Evolutionary conservation across 2,888 invertebrate species (phyloP).

Genomic region (Odontomyia ornata): DNA sequence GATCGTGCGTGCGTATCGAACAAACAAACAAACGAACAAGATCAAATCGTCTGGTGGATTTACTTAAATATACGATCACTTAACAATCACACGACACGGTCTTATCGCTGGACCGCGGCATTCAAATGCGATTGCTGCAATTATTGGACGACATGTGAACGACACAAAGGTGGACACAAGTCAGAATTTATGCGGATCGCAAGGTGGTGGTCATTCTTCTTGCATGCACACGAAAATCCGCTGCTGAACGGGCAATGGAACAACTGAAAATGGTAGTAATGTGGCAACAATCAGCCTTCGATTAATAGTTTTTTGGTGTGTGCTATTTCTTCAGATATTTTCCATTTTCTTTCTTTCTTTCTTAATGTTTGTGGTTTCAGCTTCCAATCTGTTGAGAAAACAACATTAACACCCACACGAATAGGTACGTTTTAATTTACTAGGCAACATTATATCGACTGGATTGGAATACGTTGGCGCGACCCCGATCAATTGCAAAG

Average conservation of each 20-base stretch:
- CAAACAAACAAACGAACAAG: background rate
- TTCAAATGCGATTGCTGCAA: background rate
- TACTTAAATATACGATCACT: background rate
- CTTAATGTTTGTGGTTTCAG: background rate
- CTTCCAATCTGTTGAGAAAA: slow-evolving; percentile 9
- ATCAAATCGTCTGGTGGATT: background rate
- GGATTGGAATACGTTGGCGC: slow-evolving; percentile 6
- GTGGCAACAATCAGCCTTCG: background rate
- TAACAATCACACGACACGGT: background rate
- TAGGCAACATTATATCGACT: background rate
- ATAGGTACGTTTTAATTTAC: slow-evolving; percentile 15
- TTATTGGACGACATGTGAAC: background rate
- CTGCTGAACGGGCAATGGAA: background rate
- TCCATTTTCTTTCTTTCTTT: background rate
- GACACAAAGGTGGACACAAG: background rate
- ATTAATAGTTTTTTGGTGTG: too few relatives aligned
- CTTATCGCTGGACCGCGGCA: background rate
- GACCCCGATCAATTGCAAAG: slow-evolving; percentile 7
- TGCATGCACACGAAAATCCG: background rate
- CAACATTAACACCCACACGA: slow-evolving; percentile 36
- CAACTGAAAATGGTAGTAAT: background rate
- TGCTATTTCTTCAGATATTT: background rate
- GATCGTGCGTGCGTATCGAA: background rate
- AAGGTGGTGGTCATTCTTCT: background rate
- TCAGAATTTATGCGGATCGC: background rate